Conservation (phyloP, 2,797 vertebrate species). For the Arrhamphus sclerolepis region DNA sequence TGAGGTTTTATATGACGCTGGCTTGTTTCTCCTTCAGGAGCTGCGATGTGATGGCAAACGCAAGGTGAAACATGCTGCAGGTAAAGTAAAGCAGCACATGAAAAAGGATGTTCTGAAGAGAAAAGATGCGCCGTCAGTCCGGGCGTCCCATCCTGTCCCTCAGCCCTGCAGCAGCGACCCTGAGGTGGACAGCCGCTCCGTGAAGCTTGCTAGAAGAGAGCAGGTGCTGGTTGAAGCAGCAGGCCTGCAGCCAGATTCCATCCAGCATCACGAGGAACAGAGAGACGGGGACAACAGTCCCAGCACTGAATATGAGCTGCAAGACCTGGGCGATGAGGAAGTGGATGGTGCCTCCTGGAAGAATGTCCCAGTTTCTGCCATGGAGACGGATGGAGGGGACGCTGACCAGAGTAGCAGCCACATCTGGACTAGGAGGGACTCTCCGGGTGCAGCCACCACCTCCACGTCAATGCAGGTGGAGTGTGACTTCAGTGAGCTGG, state of each 20-base stretch:
- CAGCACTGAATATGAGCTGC: neutral
- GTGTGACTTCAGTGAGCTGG: constrained; percentile 48
- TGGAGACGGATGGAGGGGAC: neutral
- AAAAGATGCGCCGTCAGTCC: neutral
- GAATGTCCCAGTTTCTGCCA: neutral
- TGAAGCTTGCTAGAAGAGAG: neutral
- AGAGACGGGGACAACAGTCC: neutral
- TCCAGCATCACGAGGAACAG: neutral
- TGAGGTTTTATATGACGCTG: neutral
- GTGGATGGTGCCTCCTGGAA: neutral
- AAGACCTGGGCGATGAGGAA: neutral
- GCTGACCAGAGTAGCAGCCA: neutral
- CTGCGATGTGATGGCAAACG: neutral
- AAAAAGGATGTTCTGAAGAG: neutral
- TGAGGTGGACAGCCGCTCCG: neutral
- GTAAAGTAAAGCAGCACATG: neutral
- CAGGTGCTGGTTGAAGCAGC: neutral
- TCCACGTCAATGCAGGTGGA: neutral
- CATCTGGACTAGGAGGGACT: constrained; percentile 1
- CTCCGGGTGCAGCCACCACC: neutral
- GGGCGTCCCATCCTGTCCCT: neutral
- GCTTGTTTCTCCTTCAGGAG: constrained; percentile 22
- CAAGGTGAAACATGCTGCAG: neutral
- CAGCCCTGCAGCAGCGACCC: neutral
- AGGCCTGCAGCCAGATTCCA: neutral